Conservation (phyloP, 2,113 vertebrate genomes). For the Sapayoa aenigma region DNA sequence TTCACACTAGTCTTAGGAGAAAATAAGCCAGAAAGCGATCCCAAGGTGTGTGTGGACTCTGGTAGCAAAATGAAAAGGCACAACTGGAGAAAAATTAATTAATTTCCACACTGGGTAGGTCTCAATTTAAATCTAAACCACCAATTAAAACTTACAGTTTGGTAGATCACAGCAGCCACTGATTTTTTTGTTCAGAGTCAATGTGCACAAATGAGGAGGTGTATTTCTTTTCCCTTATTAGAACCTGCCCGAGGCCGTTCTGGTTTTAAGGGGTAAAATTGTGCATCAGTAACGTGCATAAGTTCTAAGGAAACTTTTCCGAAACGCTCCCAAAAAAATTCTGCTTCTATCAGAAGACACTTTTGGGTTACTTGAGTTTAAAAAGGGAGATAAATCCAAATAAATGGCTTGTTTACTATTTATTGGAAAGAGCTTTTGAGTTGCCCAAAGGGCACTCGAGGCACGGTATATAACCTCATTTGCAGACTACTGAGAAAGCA, state of each 20-base stretch:
- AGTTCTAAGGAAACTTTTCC: not conserved
- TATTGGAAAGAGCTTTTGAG: not conserved
- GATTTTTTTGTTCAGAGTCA: not conserved
- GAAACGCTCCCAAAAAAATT: not conserved
- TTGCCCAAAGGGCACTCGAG: not conserved
- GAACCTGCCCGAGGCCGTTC: not conserved
- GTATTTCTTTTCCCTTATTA: not conserved
- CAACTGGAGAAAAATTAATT: not conserved
- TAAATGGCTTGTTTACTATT: not conserved
- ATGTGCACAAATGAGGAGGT: not conserved
- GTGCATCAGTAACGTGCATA: rapidly evolving
- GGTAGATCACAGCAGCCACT: not conserved
- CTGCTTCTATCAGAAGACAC: not conserved
- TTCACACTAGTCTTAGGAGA: not conserved
- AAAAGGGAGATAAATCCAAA: not conserved
- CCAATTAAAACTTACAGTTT: not conserved
- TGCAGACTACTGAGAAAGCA: not conserved
- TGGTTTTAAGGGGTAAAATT: not conserved
- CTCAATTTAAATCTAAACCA: not conserved
- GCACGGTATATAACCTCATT: not conserved
- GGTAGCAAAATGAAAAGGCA: not conserved
- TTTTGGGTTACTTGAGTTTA: not conserved
- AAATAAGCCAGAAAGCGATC: not conserved
- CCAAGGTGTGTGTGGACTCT: not conserved
- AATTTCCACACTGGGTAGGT: not conserved